phyloP scores from a whole-genome alignment of 35 echinoderm and acorn worm genomes.

The Diadema setosum region DNA sequence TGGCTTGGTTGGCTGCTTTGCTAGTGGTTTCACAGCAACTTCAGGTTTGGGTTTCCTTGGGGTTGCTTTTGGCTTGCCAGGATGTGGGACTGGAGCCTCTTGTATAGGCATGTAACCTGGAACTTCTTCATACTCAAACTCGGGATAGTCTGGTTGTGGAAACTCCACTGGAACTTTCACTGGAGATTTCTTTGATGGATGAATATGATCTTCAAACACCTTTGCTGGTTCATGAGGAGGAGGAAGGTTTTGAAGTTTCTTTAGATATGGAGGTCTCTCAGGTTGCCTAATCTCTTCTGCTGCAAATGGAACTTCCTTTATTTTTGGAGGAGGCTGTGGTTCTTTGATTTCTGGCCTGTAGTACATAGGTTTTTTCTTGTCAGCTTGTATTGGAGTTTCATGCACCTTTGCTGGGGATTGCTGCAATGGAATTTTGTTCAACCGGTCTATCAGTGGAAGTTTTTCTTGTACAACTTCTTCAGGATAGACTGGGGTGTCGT shows the following conservation, averaged over 20 bases:
- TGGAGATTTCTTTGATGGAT: background rate
- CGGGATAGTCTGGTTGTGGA: constrained; percentile 20
- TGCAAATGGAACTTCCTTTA: background rate
- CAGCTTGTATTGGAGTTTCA: background rate
- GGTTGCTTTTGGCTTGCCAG: too few relatives aligned
- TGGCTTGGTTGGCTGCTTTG: constrained; percentile 3
- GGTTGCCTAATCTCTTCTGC: background rate
- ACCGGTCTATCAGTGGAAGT: background rate
- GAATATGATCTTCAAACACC: constrained; percentile 28
- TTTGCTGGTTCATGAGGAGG: constrained; percentile 3
- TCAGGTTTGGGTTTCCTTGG: constrained; percentile 57
- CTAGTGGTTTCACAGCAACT: constrained; percentile 10
- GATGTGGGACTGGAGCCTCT: background rate
- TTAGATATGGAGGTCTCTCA: background rate
- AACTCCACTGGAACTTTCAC: background rate
- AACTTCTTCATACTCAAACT: constrained; percentile 36
- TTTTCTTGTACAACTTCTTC: background rate
- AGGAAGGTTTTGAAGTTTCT: constrained; percentile 7
- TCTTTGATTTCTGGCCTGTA: background rate
- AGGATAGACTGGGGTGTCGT: constrained; percentile 10
- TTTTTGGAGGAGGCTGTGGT: background rate
- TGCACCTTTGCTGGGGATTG: background rate
- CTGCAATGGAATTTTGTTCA: background rate
- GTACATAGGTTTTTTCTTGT: background rate
- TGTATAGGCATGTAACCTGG: background rate